Evolutionary conservation across 2,888 invertebrate species (phyloP).

Genomic region (Chymomyza procnemis): DNA sequence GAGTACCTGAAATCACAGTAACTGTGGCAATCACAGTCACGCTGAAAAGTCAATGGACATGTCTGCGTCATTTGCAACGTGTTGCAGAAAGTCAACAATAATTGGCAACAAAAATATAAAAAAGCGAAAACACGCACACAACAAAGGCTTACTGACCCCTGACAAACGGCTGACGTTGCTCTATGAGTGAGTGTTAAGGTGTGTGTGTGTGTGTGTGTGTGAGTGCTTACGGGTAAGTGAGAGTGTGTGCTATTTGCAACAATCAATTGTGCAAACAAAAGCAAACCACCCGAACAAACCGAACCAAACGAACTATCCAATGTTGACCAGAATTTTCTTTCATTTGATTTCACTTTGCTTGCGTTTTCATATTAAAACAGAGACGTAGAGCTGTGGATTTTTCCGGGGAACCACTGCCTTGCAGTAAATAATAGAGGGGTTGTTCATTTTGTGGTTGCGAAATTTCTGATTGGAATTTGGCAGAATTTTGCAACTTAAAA

Average conservation of each 20-base stretch:
- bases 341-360: conserved; percentile 33
- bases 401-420: too few species aligned
- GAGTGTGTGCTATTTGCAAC: conserved; percentile 20
- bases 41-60: neutral
- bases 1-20: neutral
- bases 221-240: conserved; percentile 19
- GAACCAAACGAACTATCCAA: conserved; percentile 2
- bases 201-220: conserved; percentile 12
- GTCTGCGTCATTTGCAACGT: conserved; percentile 40
- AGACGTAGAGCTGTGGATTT: too few species aligned
- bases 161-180: neutral
- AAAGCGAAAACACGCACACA: conserved; percentile 40
- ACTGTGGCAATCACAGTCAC: conserved; percentile 7
- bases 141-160: conserved; percentile 10
- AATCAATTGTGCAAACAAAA: conserved; percentile 66
- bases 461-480: too few species aligned
- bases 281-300: neutral
- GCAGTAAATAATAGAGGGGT: too few species aligned
- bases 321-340: conserved; percentile 18
- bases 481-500: too few species aligned
- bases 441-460: too few species aligned
- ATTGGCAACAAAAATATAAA: conserved; percentile 56
- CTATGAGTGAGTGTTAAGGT: neutral
- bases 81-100: conserved; percentile 45
- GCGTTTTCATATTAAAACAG: conserved; percentile 4